Evolutionary conservation across 1,140 invertebrate species (phyloP), one percentile per base, ranked within the genome.

Genomic region (Helicorthomorpha holstii): DNA sequence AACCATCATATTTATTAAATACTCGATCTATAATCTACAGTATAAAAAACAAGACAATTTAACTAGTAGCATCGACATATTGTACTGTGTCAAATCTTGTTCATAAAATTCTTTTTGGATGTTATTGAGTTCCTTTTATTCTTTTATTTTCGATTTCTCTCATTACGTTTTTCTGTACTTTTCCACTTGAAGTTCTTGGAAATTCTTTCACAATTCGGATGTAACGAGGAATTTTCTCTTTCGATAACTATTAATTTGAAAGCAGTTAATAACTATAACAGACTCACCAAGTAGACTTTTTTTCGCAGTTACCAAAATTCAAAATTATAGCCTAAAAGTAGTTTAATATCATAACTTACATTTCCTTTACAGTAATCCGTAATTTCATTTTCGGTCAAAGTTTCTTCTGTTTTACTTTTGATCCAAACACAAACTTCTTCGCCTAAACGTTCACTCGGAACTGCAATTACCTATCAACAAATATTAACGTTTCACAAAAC

Each of bases 401-500:
- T 69, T 1, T 64, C 56, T 7, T 26, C 16, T 22, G 66, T 59
- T n/a, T 70, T 68, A 0, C 81, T 48, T 53, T 75, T 66, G 34
- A 94, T 67, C 61, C 81, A 86, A 0, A 81, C 85, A 64, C 83
- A 87, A 19, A 92, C 69, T 62, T 88, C 84, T 71, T 94, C 90
- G 0, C 88, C 89, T 48, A 87, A 70, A 50, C 87, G 68, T 49
- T 82, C 71, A 59, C 92, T 85, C 24, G 83, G 71, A 1, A 90
- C 75, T 25, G 85, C 87, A 59, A 88, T 74, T 2, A 83, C 72
- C 69, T 76, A 55, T 47, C 62, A 48, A 51, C 38, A 48, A 48
- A 46, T 7, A 7, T 46, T 7, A 10, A 10, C 7, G 29, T 16
- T 34, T 7, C 16, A 7, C 7, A 34, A 7, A 34, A 34, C 16